Conservation (phyloP, 92 coral and sea anemone species). For the Zoanthus sansibaricus region DNA sequence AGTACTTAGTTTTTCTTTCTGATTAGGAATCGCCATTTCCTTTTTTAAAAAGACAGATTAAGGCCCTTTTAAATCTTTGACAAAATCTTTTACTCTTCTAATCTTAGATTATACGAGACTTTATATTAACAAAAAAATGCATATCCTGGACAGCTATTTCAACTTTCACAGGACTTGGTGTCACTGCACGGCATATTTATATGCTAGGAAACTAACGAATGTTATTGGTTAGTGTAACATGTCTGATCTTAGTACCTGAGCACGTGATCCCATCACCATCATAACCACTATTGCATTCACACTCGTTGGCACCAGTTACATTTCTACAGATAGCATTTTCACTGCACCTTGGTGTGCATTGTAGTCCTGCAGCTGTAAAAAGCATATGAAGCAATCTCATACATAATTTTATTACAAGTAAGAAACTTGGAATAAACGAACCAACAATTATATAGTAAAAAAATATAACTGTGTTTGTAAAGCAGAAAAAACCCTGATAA, state of each 20-base stretch:
- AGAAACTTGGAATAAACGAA: not conserved
- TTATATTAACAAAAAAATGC: no score
- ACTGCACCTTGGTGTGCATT: slow-evolving; percentile 3
- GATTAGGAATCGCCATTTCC: no score
- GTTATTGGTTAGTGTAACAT: not conserved
- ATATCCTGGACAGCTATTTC: not conserved
- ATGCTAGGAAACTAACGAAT: not conserved
- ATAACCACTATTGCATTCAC: slow-evolving; percentile 45
- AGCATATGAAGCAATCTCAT: no score
- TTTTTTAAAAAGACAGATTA: no score
- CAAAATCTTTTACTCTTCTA: no score
- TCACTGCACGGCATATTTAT: no score
- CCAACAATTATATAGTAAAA: not conserved
- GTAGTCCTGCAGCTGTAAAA: not conserved
- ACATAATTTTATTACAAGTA: not conserved
- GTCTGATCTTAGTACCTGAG: slow-evolving; percentile 9
- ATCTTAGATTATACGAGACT: no score
- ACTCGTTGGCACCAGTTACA: slow-evolving; percentile 1
- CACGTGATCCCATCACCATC: slow-evolving; percentile 49
- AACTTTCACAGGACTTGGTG: no score
- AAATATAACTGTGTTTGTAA: not conserved
- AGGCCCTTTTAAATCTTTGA: no score
- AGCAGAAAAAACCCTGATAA: no score
- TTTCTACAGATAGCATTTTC: slow-evolving; percentile 26
- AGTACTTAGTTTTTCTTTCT: no score